phyloP scores from a whole-genome alignment of 2,113 vertebrate genomes.

The Rhabdomys dilectus region DNA sequence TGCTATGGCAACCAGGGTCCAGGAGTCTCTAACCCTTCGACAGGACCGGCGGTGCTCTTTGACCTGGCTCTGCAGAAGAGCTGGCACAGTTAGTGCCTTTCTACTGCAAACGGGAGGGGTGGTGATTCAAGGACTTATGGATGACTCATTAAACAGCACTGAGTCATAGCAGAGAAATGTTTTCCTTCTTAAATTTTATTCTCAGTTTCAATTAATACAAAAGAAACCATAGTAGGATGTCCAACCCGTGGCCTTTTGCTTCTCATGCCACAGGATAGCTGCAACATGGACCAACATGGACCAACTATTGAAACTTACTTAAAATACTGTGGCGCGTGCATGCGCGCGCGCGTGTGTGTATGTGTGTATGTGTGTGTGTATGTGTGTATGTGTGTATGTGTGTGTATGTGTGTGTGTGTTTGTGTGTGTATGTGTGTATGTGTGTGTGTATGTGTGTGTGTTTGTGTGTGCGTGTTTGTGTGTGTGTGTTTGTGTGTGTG shows the following conservation, averaged over 20 bases:
- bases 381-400: too few species aligned
- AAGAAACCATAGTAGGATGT: not conserved
- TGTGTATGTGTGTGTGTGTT: too few species aligned
- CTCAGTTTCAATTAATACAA: not conserved
- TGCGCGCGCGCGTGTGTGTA: too few species aligned
- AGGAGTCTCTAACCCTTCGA: not conserved
- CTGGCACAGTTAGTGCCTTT: not conserved
- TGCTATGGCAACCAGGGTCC: not conserved
- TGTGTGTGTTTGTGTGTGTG: too few species aligned
- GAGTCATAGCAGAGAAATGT: not conserved
- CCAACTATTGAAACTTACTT: not conserved
- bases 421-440: too few species aligned
- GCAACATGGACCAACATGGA: not conserved
- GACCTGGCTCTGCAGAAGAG: not conserved
- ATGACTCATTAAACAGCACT: not conserved
- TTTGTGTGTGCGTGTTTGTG: too few species aligned
- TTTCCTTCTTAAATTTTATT: not conserved
- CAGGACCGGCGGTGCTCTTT: not conserved
- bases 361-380: rapidly evolving
- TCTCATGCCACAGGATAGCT: not conserved
- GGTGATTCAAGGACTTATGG: not conserved
- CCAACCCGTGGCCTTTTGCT: not conserved
- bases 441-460: too few species aligned
- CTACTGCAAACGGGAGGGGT: not conserved
- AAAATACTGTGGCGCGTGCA: not conserved